Evolutionary conservation across 2,797 vertebrate species (phyloP).

Genomic region (Neosalanx taihuensis): DNA sequence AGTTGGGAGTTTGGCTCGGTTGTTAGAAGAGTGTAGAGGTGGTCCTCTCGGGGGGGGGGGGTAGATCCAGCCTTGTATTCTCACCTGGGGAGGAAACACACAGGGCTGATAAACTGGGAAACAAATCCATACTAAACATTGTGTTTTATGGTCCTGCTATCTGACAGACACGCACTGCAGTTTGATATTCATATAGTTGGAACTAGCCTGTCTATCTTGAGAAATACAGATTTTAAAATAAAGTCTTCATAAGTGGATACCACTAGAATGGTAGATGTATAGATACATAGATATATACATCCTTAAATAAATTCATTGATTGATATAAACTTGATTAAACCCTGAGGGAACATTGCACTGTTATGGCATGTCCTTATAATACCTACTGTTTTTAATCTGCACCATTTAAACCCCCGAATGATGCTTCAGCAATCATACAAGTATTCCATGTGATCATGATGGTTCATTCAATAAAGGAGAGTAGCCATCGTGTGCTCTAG

Average conservation of each 20-base stretch:
- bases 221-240: too few species aligned
- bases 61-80: background rate
- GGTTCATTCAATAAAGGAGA: background rate
- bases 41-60: background rate
- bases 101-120: background rate
- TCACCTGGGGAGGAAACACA: conserved; percentile 7
- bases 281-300: too few species aligned
- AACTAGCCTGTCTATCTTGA: too few species aligned
- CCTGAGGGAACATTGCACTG: too few species aligned
- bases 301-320: too few species aligned
- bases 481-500: background rate
- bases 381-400: background rate
- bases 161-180: background rate
- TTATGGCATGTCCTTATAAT: background rate
- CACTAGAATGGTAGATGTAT: too few species aligned
- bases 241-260: too few species aligned
- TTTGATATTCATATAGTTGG: too few species aligned
- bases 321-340: too few species aligned
- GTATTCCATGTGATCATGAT: background rate
- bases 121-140: background rate
- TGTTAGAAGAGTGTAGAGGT: background rate
- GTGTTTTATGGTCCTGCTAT: background rate
- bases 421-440: background rate
- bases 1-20: background rate
- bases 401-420: background rate